Conservation (phyloP, 2,888 invertebrate species). For the Ophion costatus region DNA sequence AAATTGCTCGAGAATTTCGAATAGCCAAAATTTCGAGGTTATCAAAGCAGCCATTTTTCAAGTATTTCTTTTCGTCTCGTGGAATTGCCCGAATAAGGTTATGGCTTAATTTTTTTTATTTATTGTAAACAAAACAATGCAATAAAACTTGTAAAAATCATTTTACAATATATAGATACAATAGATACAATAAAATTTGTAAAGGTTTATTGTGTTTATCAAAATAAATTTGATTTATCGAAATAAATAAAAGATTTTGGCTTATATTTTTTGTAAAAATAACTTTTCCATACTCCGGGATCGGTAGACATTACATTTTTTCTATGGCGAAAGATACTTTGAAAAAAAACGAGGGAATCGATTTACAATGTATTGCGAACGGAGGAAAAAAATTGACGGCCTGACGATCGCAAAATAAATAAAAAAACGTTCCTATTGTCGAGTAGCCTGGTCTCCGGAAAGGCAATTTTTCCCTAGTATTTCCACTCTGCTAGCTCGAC, state of each 20-base stretch:
- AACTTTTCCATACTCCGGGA: too few species aligned
- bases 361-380: neutral
- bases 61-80: too few species aligned
- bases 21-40: too few species aligned
- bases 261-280: neutral
- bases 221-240: too few species aligned
- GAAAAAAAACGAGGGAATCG: neutral
- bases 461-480: conserved; percentile 59
- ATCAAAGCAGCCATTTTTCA: too few species aligned
- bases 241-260: neutral
- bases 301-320: neutral
- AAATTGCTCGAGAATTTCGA: too few species aligned
- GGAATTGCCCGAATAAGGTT: too few species aligned
- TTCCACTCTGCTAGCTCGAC: conserved; percentile 30
- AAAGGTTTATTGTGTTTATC: too few species aligned
- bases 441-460: conserved; percentile 51
- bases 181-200: too few species aligned
- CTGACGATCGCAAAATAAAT: neutral
- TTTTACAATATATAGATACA: too few species aligned
- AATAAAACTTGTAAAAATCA: too few species aligned
- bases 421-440: conserved; percentile 20
- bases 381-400: neutral
- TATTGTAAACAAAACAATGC: too few species aligned
- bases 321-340: neutral
- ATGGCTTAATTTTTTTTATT: neutral